Evolutionary conservation across 2,888 invertebrate species (phyloP).

Genomic region (Lucinisca nassula): DNA sequence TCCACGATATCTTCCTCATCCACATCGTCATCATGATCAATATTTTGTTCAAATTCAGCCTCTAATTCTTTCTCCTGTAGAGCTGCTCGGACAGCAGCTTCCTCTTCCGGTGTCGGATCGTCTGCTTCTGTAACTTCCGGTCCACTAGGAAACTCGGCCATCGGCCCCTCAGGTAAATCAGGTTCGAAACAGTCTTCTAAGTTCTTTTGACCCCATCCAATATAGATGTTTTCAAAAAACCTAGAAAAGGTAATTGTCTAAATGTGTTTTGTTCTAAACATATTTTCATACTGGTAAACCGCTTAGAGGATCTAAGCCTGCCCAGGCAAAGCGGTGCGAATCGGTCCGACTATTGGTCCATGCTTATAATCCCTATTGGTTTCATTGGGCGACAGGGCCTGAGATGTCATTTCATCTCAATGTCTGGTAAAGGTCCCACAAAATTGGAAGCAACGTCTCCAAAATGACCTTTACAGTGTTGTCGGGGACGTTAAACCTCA

Average conservation of each 20-base stretch:
- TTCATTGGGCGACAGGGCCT: no score
- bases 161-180: slow-evolving; percentile 65
- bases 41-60: slow-evolving; percentile 66
- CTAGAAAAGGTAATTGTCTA: slow-evolving; percentile 52
- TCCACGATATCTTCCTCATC: slow-evolving; percentile 63
- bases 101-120: slow-evolving; percentile 80
- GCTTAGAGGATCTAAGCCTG: no score
- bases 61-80: slow-evolving; percentile 73
- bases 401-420: no score
- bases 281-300: no score
- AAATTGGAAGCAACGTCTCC: no score
- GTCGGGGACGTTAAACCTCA: no score
- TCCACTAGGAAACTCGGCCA: slow-evolving; percentile 78
- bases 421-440: no score
- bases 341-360: no score
- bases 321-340: no score
- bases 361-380: no score
- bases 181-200: slow-evolving; percentile 74
- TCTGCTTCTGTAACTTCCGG: slow-evolving; percentile 80
- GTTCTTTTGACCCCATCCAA: slow-evolving; percentile 78
- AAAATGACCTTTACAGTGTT: no score
- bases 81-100: slow-evolving; percentile 77
- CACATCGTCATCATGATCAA: slow-evolving; percentile 66
- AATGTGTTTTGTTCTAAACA: no score
- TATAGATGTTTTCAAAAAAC: slow-evolving; percentile 78